These are phyloP conservation scores for Spodoptera littoralis DNA, from an alignment of 2,888 invertebrate genomes.

Conservation along the genomic window DNA sequence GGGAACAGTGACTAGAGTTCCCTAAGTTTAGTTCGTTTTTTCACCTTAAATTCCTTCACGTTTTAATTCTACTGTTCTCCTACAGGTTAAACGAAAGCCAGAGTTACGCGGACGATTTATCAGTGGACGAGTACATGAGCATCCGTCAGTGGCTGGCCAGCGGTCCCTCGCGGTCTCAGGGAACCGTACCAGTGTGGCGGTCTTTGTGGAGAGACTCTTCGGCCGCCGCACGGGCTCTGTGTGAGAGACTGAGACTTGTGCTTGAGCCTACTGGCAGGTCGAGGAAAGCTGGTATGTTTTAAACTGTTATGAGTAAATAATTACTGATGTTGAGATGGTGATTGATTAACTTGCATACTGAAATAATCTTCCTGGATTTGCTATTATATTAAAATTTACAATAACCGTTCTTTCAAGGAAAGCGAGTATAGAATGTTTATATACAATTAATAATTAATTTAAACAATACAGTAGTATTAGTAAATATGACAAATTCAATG, in stretches of 20 bases:
- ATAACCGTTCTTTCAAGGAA: no score
- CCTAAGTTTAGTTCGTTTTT: neutral
- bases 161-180: constrained; percentile 65
- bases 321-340: no score
- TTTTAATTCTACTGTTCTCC: neutral
- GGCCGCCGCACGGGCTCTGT: constrained; percentile 88
- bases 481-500: no score
- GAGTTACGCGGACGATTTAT: constrained; percentile 67
- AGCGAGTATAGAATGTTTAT: no score
- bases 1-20: no score
- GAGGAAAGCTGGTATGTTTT: constrained; percentile 90
- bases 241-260: constrained; percentile 97
- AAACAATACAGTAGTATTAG: no score
- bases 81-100: constrained; percentile 66
- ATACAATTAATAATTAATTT: no score
- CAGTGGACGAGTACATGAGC: constrained; percentile 75
- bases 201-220: constrained; percentile 88
- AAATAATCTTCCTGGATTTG: no score
- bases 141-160: constrained; percentile 70
- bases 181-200: constrained; percentile 86
- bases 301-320: no score
- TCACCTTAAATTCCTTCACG: neutral
- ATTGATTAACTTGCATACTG: no score
- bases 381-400: no score
- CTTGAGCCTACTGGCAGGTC: constrained; percentile 98